Evolutionary conservation across 2,888 invertebrate genomes (phyloP), one percentile per base, ranked within the genome.

Genomic region (Platynereis dumerilii): DNA sequence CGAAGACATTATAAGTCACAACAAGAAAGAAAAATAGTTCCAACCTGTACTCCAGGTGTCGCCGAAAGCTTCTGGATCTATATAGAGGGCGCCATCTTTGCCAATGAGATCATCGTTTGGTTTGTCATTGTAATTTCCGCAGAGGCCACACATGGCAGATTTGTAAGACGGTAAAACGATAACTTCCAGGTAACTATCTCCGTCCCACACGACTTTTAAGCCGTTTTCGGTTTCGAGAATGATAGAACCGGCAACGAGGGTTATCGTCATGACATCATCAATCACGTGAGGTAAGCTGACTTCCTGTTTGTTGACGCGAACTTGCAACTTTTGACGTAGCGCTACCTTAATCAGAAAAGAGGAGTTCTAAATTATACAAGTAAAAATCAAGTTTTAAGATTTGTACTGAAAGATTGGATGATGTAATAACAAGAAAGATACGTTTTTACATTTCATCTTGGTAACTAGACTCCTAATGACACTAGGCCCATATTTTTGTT

Each of bases 51-150:
- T 89, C 96, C 96, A 97, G 2, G 95, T 93, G 58, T 91, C 88
- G 2, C 93, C 95, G 78, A 96, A 95, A 61, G 88, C 88, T 58
- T 86, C 85, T 0, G 87, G 85, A 74, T 92, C 91, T 55, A 87
- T 87, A 66, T 91, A 88, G 57, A 90, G 84, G 28, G 76, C 74
- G 3, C 85, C 85, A 39, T 79, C 76, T 39, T 76, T 75, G 0
- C 83, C 82, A 2, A 71, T 72, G 58, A 94, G 89, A 85, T 96
- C 96, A 83, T 96, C 96, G 72, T 91, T 88, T 2, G 91, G 89
- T 69, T 91, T 87, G 55, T 91, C 91, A 84, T 96, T 97, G 85
- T 92, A 97, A 82, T 96, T 96, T 0, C 97, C 97, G 80, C 97
- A 97, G 22, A 97, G 86, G 17, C 97, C 97, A 80, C 96, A 96